Evolutionary conservation across 2,797 vertebrate species (phyloP), one percentile per base, ranked within the genome.

Genomic region (Gadopsis marmoratus): DNA sequence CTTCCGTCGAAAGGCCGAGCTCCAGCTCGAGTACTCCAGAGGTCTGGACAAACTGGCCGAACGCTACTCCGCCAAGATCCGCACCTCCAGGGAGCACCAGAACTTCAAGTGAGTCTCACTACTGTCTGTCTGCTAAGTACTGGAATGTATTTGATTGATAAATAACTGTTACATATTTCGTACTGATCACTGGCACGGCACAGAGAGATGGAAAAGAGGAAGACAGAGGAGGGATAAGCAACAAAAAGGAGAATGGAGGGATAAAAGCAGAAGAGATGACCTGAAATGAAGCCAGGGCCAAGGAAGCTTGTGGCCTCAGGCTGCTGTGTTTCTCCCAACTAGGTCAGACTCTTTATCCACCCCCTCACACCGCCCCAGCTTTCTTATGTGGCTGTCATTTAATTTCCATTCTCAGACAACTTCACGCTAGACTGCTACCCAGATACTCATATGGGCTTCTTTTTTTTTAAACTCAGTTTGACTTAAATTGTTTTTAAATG

Each of bases 31-130:
- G 93, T 99, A 97, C 74, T 99, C 98, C 35, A 94, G 97, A 66
- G 97, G 98, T 92, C 94, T 99, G 93, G 98, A 99, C 91, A 99
- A 99, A 83, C 95, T 99, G 91, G 97, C 98, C 0, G 98, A 99
- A 88, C 96, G 98, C 26, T 99, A 98, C 95, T 97, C 97, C 16
- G 96, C 98, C 91, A 99, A 98, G 94, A 97, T 99, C 79, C 98
- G 98, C 90, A 96, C 97, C 88, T 97, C 98, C 80, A 94, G 97
- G 55, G 98, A 99, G 89, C 98, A 97, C 90, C 97, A 97, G 82
- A 96, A 98, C 91, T 97, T 98, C 94, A 98, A 98, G 98, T 99
- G 91, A 97, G 97, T 76, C 62, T 67, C 35, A 3, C 43, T n/a
- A 17, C 37, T 60, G 69, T 48, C 55, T 78, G 76, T 61, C 29